A percentile compares a stretch with the other conserved stretches of the same genome.
These are phyloP conservation scores for Anolis sagrei DNA, from an alignment of 2,113 vertebrate species.

Conservation along the genomic window DNA sequence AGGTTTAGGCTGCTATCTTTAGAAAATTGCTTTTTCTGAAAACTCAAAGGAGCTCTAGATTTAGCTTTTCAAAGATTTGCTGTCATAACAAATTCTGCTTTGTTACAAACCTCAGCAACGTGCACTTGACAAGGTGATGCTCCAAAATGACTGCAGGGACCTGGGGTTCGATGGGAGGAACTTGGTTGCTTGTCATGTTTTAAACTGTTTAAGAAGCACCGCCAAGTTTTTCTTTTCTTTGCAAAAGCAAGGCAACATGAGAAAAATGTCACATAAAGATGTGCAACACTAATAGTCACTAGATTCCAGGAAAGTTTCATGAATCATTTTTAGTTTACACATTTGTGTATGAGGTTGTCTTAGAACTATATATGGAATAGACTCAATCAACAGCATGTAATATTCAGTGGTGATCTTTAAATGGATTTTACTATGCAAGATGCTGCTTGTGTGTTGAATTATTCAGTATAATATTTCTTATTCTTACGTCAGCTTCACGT, in stretches of 20 bases:
- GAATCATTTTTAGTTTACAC: neutral
- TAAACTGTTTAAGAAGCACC: neutral
- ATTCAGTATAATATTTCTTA: neutral
- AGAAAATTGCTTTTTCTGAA: conserved; percentile 2
- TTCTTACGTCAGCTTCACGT: no score
- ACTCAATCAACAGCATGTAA: neutral
- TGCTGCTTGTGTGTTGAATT: neutral
- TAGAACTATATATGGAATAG: neutral
- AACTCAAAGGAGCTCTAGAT: neutral
- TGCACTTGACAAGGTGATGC: neutral
- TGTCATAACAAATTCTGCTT: neutral
- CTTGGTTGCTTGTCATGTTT: neutral
- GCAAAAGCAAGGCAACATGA: neutral
- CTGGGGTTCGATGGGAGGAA: neutral
- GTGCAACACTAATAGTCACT: neutral
- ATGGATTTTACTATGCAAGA: neutral
- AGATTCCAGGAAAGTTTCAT: neutral
- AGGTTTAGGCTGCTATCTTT: neutral
- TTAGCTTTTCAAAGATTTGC: neutral
- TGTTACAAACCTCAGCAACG: neutral
- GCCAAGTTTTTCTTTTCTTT: neutral
- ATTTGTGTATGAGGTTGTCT: neutral
- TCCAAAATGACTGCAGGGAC: neutral
- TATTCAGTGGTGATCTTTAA: neutral
- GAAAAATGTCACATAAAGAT: neutral